phyloP scores from a whole-genome alignment of 2,888 invertebrate species.

The Myopa tessellatipennis region DNA sequence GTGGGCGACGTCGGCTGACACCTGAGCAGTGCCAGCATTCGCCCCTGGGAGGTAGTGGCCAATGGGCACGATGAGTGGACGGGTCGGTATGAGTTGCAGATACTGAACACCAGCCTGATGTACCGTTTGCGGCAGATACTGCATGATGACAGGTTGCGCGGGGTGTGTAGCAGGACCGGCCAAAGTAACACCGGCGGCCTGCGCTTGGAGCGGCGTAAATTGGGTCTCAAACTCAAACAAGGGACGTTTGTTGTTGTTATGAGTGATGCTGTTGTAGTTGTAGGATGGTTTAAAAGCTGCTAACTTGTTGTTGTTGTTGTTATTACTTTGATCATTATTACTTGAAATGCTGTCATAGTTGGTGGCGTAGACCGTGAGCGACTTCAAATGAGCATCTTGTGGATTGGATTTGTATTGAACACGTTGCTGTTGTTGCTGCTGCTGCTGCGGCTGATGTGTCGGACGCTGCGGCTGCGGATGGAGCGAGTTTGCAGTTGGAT shows the following conservation, averaged over 20 bases:
- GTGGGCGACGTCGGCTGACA: neutral
- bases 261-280: conserved; percentile 46
- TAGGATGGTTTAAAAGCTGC: conserved; percentile 59
- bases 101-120: conserved; percentile 63
- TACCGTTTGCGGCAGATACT: conserved; percentile 62
- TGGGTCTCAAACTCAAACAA: conserved; percentile 64
- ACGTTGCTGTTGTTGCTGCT: conserved; percentile 42
- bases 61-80: conserved; percentile 66
- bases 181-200: conserved; percentile 3
- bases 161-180: neutral
- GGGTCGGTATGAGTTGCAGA: conserved; percentile 65
- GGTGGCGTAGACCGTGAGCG: conserved; percentile 62
- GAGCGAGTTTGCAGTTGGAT: conserved; percentile 6
- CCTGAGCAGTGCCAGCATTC: neutral
- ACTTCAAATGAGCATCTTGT: conserved; percentile 61
- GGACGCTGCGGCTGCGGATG: conserved; percentile 38
- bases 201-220: conserved; percentile 61
- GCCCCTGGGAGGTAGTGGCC: conserved; percentile 57
- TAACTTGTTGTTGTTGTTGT: conserved; percentile 44
- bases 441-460: conserved; percentile 42
- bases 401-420: conserved; percentile 39
- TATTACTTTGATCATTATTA: conserved; percentile 42
- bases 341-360: conserved; percentile 56
- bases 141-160: conserved; percentile 63
- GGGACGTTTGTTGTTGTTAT: conserved; percentile 25